Base-by-base conservation (phyloP, 2,888 invertebrate genomes). In the Clitarchus hookeri region DNA sequence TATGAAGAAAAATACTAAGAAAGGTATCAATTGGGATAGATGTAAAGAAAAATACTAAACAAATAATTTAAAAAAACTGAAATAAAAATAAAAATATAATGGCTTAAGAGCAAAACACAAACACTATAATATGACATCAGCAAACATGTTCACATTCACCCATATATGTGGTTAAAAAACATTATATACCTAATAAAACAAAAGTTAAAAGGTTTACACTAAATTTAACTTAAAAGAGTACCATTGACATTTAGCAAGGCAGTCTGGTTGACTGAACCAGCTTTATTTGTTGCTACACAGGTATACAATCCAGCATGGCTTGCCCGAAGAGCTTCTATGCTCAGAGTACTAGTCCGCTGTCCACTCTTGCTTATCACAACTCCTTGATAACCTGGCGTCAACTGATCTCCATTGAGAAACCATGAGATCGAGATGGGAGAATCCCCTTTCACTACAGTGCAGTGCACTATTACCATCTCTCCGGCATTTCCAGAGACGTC, bases 291-390 rank as follows among this genome's bases (percentile, higher is more conserved):
- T 23, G 94, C 96, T 86, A 93, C 92, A 91, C 96, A 97, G 88
- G 95, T 95, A 90, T 96, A 97, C 86, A 94, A 92, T 89, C 97
- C 97, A 88, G 94, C 94, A 91, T 96, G 96, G 88, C 94, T 93
- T 83, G 95, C 95, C 85, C 94, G 94, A 83, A 96, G 96, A 23
- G 95, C 93, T 89, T 95, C 95, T 90, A 96, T 95, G 87, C 94
- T 95, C 79, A 96, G 91, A 86, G 95, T 94, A 91, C 95, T 96
- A 83, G 90, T 90, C 87, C 90, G 90, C 88, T 89, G 90, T 87
- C 90, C 91, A 9, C 90, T 91, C 87, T 91, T 91, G 48, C 87
- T 91, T 83, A 91, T 88, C 44, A 90, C 88, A 44, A 91, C 88
- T 87, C 90, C 91, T 83, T 89, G 87, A 93, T 90, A 92, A 92